These are phyloP conservation scores for Argopecten irradians DNA, from an alignment of 1,140 invertebrate species.

Conservation along the genomic window DNA sequence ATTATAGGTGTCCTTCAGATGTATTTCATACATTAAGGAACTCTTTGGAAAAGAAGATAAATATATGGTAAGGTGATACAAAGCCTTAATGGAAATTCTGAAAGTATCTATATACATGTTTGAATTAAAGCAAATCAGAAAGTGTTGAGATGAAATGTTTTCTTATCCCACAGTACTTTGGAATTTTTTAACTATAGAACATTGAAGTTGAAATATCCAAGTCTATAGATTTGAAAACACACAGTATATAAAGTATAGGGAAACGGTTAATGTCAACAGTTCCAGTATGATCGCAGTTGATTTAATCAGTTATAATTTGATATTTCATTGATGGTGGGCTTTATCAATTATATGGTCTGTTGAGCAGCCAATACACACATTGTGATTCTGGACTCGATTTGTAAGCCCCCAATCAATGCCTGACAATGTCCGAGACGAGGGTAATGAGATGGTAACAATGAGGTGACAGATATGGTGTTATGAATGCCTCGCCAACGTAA, in stretches of 20 bases:
- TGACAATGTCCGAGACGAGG: neutral
- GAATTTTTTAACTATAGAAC: neutral
- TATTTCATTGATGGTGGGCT: constrained; percentile 17
- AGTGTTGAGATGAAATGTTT: neutral
- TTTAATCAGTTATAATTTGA: constrained; percentile 13
- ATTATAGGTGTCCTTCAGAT: neutral
- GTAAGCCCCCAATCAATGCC: neutral
- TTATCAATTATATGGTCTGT: constrained; percentile 8
- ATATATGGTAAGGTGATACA: neutral
- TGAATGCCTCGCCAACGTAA: neutral
- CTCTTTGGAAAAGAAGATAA: neutral
- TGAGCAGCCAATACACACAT: constrained; percentile 21
- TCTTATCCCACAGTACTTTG: neutral
- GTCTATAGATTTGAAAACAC: neutral
- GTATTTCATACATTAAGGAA: neutral
- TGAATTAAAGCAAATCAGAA: neutral
- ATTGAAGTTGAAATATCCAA: neutral
- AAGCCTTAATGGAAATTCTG: neutral
- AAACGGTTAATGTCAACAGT: constrained; percentile 9
- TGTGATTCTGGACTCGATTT: neutral
- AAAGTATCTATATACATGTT: neutral
- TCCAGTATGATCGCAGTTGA: neutral
- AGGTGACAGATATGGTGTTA: constrained; percentile 16
- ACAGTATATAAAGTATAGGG: neutral
- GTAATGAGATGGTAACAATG: neutral